Percentiles rank a stretch among this genome's conserved stretches.
These are phyloP conservation scores for Zaprionus capensis DNA, from an alignment of 1,140 invertebrate species.

Conservation along the genomic window DNA sequence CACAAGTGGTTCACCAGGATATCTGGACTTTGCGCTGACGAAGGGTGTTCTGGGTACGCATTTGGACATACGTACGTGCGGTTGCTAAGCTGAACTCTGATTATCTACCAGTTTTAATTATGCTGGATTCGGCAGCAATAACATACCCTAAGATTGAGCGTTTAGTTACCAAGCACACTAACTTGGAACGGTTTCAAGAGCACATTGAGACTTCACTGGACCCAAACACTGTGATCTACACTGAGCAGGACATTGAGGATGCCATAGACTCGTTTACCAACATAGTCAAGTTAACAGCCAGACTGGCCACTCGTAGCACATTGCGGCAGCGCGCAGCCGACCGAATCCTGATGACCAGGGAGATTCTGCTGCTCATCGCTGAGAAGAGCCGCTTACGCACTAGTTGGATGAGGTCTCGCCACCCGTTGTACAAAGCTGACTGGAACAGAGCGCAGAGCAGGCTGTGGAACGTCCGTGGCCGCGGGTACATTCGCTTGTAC, in stretches of 20 bases:
- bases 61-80: too few relatives aligned
- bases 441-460: too few relatives aligned
- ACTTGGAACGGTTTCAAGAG: background rate
- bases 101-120: background rate
- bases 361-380: too few relatives aligned
- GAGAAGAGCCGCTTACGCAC: background rate
- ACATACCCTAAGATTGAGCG: background rate
- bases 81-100: conserved; percentile 8
- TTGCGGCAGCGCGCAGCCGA: too few relatives aligned
- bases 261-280: background rate
- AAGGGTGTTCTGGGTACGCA: too few relatives aligned
- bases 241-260: background rate
- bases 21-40: background rate
- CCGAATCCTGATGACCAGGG: too few relatives aligned
- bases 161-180: background rate
- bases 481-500: too few relatives aligned
- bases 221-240: too few relatives aligned
- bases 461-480: too few relatives aligned
- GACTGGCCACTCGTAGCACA: too few relatives aligned
- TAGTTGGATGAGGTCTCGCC: background rate
- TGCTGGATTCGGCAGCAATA: background rate
- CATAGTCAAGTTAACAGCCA: too few relatives aligned
- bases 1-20: too few relatives aligned
- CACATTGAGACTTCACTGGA: background rate
- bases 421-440: background rate